Base-by-base conservation (phyloP, 2,113 vertebrate genomes). In the Strix uralensis region DNA sequence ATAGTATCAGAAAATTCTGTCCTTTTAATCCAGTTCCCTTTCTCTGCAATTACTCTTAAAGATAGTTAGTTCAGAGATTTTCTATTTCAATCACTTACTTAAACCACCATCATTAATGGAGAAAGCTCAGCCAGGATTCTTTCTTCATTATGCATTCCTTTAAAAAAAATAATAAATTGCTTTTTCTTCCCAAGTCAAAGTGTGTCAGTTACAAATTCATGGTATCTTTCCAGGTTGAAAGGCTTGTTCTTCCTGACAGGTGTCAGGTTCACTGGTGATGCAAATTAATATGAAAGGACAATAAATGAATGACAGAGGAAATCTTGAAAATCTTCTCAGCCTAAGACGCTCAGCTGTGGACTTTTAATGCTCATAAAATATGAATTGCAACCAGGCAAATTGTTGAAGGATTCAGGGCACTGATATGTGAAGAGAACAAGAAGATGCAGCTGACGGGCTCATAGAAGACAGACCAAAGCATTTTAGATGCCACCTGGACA, bases 221-320 rank as follows among this genome's bases (percentile, higher is more conserved):
- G 30, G 70, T 89, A n/a, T 44, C 22, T 62, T 78, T 72, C 63
- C 84, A 96, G 88, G 74, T 84, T 96, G 90, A 97, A 94, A 96
- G 88, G 44, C 90, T 96, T 73, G 82, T 78, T 94, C 49, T 92
- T 94, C 52, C 73, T 97, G 96, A 94, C 93, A 96, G 96, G 86
- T 97, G 85, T 81, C 97, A 96, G 86, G 54, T 82, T 70, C 87
- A 30, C 74, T 82, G 82, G 62, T 85, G 62, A 94, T 95, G 95
- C 93, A 97, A 94, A 96, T 98, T 93, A 94, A 95, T 92, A 92
- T 88, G 72, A 85, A 96, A 97, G 87, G 94, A 81, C 49, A 89
- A 66, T 95, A 94, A 96, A 86, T 83, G 84, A 95, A 81, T 86
- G 93, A 30, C 87, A 96, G 81, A 78, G 55, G 36, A 95, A 94